These are phyloP conservation scores for Pachyuromys duprasi DNA, from an alignment of 2,797 vertebrate genomes.

Conservation along the genomic window DNA sequence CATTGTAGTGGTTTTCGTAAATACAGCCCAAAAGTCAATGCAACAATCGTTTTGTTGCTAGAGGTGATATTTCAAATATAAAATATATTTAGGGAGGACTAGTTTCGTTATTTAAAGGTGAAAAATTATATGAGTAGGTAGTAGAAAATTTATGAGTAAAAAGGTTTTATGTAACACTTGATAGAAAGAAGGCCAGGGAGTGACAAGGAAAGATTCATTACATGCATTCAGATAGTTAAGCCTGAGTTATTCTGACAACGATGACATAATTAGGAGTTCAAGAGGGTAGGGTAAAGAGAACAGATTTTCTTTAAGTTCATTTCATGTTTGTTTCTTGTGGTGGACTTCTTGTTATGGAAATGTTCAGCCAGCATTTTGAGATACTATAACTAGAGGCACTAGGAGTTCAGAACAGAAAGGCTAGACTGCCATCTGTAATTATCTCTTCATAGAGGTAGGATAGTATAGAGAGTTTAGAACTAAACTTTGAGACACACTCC, in stretches of 20 bases:
- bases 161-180: not conserved
- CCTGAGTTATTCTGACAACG: not conserved
- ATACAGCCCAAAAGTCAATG: not conserved
- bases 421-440: not conserved
- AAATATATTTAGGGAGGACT: not conserved
- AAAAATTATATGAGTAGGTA: slow-evolving; percentile 12
- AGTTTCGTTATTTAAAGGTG: slow-evolving; percentile 37
- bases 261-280: not conserved
- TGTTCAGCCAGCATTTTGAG: not conserved
- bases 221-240: not conserved
- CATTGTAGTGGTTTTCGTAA: not conserved
- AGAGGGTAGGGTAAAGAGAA: not conserved
- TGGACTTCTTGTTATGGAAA: not conserved
- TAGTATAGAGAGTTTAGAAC: not conserved
- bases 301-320: not conserved
- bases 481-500: not conserved
- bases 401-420: not conserved
- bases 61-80: slow-evolving; percentile 11
- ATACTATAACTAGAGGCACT: not conserved
- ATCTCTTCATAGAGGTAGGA: not conserved
- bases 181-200: not conserved
- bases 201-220: not conserved
- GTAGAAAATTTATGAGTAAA: slow-evolving; percentile 14
- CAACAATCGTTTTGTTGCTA: not conserved
- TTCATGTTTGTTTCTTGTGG: not conserved